Conservation (phyloP, 2,797 vertebrate species). For the Bucorvus abyssinicus region DNA sequence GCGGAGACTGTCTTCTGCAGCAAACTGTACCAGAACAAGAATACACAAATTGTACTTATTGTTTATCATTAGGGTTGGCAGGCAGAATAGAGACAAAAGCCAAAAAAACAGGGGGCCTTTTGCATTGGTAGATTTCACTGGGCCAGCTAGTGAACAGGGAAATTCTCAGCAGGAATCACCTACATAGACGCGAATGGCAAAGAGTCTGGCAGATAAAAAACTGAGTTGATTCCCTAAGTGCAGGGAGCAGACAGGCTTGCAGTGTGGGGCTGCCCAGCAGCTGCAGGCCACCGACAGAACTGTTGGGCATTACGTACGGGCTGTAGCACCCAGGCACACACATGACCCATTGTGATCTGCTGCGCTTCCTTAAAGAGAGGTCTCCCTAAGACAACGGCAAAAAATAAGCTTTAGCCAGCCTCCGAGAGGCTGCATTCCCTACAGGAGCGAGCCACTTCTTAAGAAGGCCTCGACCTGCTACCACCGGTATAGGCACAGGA, state of each 20-base stretch:
- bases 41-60: background rate
- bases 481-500: rapidly evolving
- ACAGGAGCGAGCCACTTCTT: background rate
- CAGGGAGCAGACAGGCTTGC: background rate
- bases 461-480: rapidly evolving
- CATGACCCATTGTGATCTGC: background rate
- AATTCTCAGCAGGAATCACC: background rate
- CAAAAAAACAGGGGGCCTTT: background rate
- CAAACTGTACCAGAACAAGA: background rate
- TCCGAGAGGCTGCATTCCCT: rapidly evolving
- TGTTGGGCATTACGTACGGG: background rate
- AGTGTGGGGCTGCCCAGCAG: background rate
- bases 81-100: background rate
- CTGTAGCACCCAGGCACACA: background rate
- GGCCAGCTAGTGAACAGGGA: background rate
- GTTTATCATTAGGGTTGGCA: background rate
- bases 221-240: rapidly evolving
- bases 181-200: rapidly evolving
- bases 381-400: rapidly evolving
- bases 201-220: rapidly evolving
- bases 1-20: background rate
- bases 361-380: background rate
- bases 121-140: background rate
- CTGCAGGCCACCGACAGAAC: background rate
- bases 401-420: background rate